Conservation (phyloP, 2,113 vertebrate species). For the Apeltes quadracus region DNA sequence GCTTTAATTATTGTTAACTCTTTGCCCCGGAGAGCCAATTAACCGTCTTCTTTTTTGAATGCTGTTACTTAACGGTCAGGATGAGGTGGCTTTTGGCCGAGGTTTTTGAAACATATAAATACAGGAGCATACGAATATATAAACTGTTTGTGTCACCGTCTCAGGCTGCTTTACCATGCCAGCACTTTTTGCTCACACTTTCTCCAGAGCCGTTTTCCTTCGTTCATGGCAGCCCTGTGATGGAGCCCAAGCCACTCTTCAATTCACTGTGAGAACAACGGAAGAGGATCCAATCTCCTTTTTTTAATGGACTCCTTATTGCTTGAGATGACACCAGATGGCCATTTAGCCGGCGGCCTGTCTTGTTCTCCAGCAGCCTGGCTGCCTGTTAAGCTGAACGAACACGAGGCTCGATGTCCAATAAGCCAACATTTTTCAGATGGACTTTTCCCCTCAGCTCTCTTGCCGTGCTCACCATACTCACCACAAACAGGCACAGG, state of each 20-base stretch:
- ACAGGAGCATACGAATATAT: too few relatives aligned
- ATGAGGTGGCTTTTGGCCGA: slow-evolving; percentile 13
- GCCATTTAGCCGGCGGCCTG: background rate
- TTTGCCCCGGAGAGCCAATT: slow-evolving; percentile 30
- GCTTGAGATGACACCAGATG: slow-evolving; percentile 35
- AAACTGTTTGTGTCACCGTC: too few relatives aligned
- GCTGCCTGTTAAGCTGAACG: slow-evolving; percentile 15
- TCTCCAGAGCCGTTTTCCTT: slow-evolving; percentile 25
- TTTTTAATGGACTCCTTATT: slow-evolving; percentile 49
- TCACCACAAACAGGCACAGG: background rate
- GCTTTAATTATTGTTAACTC: slow-evolving; percentile 36
- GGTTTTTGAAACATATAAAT: background rate
- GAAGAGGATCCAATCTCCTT: slow-evolving; percentile 21
- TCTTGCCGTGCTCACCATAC: too few relatives aligned
- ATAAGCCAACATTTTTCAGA: slow-evolving; percentile 23
- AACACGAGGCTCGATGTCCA: slow-evolving; percentile 14
- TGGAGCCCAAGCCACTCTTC: slow-evolving; percentile 27
- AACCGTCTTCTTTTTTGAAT: slow-evolving; percentile 27
- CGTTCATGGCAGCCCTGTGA: slow-evolving; percentile 29
- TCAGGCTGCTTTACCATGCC: slow-evolving; percentile 24
- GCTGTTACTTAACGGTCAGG: slow-evolving; percentile 17
- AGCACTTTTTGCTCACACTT: slow-evolving; percentile 29
- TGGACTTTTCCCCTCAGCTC: background rate
- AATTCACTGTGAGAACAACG: slow-evolving; percentile 51
- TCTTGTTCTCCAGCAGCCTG: background rate